These are phyloP conservation scores for Drosophila ezoana DNA, from an alignment of 2,888 invertebrate genomes.

Conservation along the genomic window DNA sequence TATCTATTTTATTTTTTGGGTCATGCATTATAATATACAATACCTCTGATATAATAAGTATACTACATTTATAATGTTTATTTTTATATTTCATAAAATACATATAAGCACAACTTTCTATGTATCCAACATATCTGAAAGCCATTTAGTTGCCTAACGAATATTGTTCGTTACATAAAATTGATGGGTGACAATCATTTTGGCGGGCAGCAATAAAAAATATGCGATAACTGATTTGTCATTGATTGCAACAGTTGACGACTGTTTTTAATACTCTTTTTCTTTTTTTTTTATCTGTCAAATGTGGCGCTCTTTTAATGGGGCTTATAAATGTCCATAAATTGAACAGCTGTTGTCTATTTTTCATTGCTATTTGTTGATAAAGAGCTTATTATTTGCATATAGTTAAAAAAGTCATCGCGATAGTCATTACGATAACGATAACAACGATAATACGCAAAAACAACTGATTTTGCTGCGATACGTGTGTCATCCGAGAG, in stretches of 20 bases:
- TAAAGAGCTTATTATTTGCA: constrained; percentile 10
- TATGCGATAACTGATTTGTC: constrained; percentile 11
- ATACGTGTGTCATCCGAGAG: constrained; percentile 1
- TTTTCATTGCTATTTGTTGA: background rate
- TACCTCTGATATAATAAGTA: too few relatives aligned
- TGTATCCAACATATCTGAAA: background rate
- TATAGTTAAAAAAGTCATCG: constrained; percentile 2
- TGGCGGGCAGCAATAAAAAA: background rate
- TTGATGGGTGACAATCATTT: constrained; percentile 4
- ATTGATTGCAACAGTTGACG: constrained; percentile 23
- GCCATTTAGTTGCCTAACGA: background rate
- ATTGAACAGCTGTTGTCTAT: constrained; percentile 11
- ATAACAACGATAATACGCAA: constrained; percentile 3
- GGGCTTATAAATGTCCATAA: constrained; percentile 26
- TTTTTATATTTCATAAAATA: too few relatives aligned
- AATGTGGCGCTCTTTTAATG: constrained; percentile 1
- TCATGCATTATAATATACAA: too few relatives aligned
- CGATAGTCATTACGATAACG: constrained; percentile 11
- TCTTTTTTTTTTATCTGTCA: background rate
- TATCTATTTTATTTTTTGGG: too few relatives aligned
- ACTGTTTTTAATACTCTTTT: background rate
- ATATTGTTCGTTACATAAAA: constrained; percentile 1
- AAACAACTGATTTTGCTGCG: constrained; percentile 1
- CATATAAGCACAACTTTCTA: background rate
- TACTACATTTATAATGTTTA: too few relatives aligned